Percentiles rank a stretch among this genome's conserved stretches.
phyloP scores from a whole-genome alignment of 2,113 vertebrate species.

The Chrysochloris asiatica region DNA sequence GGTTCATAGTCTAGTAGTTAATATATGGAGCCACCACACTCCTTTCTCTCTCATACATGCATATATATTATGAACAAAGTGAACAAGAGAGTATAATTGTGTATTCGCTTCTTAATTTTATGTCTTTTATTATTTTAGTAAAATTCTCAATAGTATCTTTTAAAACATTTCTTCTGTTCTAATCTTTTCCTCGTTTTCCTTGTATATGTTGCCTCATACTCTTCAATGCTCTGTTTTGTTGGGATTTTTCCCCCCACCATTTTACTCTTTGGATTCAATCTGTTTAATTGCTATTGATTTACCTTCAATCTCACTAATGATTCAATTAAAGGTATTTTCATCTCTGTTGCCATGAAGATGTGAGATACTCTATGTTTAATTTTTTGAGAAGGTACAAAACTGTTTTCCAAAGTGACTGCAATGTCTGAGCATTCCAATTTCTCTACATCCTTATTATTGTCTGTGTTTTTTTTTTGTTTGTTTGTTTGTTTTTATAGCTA shows the following conservation, averaged over 20 bases:
- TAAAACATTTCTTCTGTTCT: not conserved
- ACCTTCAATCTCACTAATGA: not conserved
- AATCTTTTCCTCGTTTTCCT: not conserved
- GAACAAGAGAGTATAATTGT: not conserved
- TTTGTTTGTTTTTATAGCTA: too few species aligned
- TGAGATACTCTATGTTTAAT: not conserved
- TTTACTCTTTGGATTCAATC: not conserved
- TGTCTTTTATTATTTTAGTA: not conserved
- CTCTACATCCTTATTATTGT: not conserved
- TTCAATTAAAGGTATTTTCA: conserved; percentile 4
- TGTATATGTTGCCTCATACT: not conserved
- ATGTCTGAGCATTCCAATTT: too few species aligned
- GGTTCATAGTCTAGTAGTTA: too few species aligned
- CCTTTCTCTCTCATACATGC: not conserved
- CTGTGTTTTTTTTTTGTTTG: not conserved
- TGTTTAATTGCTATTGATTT: not conserved
- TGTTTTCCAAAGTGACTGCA: too few species aligned
- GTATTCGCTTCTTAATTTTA: not conserved
- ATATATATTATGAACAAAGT: not conserved
- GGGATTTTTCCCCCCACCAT: not conserved
- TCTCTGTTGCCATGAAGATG: not conserved
- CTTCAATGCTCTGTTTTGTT: not conserved
- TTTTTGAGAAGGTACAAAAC: not conserved
- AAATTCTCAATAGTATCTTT: not conserved
- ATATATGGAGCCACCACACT: too few species aligned